Conservation (phyloP, 2,113 vertebrate species). For the Paraplagusia blochii region DNA sequence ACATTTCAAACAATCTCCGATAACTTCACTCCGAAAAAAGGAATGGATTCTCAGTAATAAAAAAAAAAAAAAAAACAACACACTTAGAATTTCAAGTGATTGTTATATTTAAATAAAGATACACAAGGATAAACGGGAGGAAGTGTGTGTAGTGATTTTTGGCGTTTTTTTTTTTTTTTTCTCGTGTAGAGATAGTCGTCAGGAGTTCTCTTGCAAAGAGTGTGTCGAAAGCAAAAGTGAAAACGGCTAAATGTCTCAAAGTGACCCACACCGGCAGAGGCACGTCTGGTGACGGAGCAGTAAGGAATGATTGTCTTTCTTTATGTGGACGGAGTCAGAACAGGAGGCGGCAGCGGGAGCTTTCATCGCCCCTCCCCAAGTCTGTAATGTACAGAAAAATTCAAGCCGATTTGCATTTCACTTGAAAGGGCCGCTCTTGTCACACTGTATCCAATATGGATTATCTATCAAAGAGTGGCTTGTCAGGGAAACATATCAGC, state of each 20-base stretch:
- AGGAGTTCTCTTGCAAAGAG: constrained; percentile 69
- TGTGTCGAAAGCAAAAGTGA: constrained; percentile 62
- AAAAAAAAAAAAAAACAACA: too few species aligned
- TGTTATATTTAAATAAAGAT: constrained; percentile 48
- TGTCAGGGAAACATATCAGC: constrained; percentile 33
- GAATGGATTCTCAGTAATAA: constrained; percentile 60
- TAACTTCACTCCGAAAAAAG: constrained; percentile 58
- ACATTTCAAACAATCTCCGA: constrained; percentile 52
- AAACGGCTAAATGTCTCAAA: constrained; percentile 49
- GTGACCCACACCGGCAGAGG: constrained; percentile 65
- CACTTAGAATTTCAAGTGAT: constrained; percentile 64
- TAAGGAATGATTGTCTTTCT: constrained; percentile 70
- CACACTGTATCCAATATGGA: constrained; percentile 97
- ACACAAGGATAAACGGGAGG: constrained; percentile 22
- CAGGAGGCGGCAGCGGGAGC: constrained; percentile 39
- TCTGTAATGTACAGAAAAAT: constrained; percentile 86
- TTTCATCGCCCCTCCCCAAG: constrained; percentile 35
- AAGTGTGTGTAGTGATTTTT: constrained; percentile 24
- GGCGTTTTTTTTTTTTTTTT: constrained; percentile 26
- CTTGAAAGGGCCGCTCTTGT: constrained; percentile 60
- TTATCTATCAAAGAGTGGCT: constrained; percentile 84
- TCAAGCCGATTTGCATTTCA: constrained; percentile 53
- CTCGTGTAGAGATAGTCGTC: constrained; percentile 33
- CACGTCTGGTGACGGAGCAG: constrained; percentile 57
- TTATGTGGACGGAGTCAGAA: constrained; percentile 65